A percentile compares a stretch with the other conserved stretches of the same genome.
These are phyloP conservation scores for Engystomops pustulosus DNA, from an alignment of 2,113 vertebrate species.

Conservation along the genomic window DNA sequence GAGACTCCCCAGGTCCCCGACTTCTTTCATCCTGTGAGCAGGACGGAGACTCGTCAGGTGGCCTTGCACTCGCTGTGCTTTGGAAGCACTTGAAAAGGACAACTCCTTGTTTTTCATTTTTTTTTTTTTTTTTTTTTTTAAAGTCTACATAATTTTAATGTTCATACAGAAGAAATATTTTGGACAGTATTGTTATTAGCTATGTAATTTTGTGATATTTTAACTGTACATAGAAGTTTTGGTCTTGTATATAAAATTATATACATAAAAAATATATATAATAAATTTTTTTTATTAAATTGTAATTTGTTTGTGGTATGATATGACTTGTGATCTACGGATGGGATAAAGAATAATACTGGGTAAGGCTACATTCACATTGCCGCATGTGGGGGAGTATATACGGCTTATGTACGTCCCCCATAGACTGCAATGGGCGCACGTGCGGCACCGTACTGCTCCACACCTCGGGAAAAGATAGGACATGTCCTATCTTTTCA, in stretches of 20 bases:
- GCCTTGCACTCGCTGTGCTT: conserved; percentile 82
- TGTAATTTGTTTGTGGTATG: conserved; percentile 57
- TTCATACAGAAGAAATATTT: conserved; percentile 93
- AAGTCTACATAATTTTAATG: conserved; percentile 78
- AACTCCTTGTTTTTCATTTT: conserved; percentile 68
- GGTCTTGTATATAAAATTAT: conserved; percentile 78
- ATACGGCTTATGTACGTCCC: too few relatives aligned
- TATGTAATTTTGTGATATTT: conserved; percentile 87
- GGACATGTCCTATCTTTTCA: too few relatives aligned
- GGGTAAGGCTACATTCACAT: too few relatives aligned
- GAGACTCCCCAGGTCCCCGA: conserved; percentile 74
- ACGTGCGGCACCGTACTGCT: too few relatives aligned
- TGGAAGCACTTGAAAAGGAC: conserved; percentile 77
- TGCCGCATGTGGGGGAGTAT: too few relatives aligned
- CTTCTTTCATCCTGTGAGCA: conserved; percentile 75
- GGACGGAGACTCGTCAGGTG: conserved; percentile 78
- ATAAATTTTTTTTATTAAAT: conserved; percentile 90
- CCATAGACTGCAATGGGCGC: too few relatives aligned
- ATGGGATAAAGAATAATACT: too few relatives aligned
- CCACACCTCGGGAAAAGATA: too few relatives aligned
- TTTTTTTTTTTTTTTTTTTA: conserved; percentile 69
- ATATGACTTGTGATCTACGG: background rate
- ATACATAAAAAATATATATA: conserved; percentile 63
- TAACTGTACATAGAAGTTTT: conserved; percentile 87
- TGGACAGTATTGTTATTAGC: conserved; percentile 92